Evolutionary conservation across 1,140 invertebrate species (phyloP).

Genomic region (Elysia chlorotica): DNA sequence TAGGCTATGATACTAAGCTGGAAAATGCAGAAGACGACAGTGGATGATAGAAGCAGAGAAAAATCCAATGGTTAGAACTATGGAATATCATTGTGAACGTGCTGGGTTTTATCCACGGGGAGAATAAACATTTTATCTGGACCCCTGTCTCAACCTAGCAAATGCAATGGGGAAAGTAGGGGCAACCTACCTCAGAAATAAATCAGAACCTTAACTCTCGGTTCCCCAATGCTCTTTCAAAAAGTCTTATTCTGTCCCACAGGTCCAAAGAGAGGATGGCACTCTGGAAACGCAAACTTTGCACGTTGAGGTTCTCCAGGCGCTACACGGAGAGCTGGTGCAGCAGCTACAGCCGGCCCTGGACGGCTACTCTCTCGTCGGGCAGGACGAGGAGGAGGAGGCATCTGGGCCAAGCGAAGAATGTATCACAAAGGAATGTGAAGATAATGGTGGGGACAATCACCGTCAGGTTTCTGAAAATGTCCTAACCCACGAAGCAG

Average conservation of each 20-base stretch:
- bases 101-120: slow-evolving; percentile 1
- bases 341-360: background rate
- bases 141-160: no score
- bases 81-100: no score
- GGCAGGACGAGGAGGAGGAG: background rate
- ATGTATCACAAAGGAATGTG: background rate
- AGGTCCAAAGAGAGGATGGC: slow-evolving; percentile 25
- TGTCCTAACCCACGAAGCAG: no score
- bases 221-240: background rate
- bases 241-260: background rate
- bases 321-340: background rate
- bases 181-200: no score
- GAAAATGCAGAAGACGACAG: no score
- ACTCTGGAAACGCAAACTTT: slow-evolving; percentile 22
- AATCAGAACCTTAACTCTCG: no score
- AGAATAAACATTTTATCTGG: background rate
- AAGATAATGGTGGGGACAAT: background rate
- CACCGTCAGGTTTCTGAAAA: no score
- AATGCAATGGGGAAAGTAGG: no score
- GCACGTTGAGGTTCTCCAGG: slow-evolving; percentile 26
- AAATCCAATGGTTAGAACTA: no score
- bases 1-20: no score
- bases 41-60: no score
- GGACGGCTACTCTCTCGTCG: background rate
- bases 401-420: background rate